Percentiles rank a stretch among this genome's conserved stretches.
Conservation (phyloP, 2,113 vertebrate species). For the Nestor notabilis region DNA sequence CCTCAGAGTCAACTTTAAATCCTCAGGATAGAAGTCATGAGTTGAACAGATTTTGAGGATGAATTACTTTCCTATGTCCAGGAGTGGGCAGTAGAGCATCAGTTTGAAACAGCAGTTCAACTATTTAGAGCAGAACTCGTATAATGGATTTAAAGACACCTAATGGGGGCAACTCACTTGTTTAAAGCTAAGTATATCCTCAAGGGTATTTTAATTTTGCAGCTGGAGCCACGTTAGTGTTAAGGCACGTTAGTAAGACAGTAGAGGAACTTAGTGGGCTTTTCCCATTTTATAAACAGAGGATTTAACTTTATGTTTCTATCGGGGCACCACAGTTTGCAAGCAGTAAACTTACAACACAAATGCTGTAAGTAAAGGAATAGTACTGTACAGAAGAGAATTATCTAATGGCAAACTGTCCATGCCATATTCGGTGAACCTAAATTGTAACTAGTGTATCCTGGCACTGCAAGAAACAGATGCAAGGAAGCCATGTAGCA, state of each 20-base stretch:
- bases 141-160: not conserved
- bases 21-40: not conserved
- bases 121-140: not conserved
- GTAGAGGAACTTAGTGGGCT: not conserved
- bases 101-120: not conserved
- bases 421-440: not conserved
- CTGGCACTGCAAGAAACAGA: not conserved
- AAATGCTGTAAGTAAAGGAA: not conserved
- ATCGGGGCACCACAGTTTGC: not conserved
- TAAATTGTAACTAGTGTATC: not conserved
- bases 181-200: not conserved
- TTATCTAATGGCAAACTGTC: not conserved
- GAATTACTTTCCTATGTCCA: not conserved
- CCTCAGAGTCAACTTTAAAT: not conserved
- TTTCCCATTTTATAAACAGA: not conserved
- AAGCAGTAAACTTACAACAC: not conserved
- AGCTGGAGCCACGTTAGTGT: not conserved
- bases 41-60: not conserved
- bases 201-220: not conserved
- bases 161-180: not conserved
- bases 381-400: not conserved
- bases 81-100: constrained; percentile 50
- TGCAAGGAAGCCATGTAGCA: constrained; percentile 20
- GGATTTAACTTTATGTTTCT: not conserved
- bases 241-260: not conserved